A percentile compares a stretch with the other conserved stretches of the same genome.
phyloP scores from a whole-genome alignment of 2,113 vertebrate species.

The Chloroceryle aenea region DNA sequence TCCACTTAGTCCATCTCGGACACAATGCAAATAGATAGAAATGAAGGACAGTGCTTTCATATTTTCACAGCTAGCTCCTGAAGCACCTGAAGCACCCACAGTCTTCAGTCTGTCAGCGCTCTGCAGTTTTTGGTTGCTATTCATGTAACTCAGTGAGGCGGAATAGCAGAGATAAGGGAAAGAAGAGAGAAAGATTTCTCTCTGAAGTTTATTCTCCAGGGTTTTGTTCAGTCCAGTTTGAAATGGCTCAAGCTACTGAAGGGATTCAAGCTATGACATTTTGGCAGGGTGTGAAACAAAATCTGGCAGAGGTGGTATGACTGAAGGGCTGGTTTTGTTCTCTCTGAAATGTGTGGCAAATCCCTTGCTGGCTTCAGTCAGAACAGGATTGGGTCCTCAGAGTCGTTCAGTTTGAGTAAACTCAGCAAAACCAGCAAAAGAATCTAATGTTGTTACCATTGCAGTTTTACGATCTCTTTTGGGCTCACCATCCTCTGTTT shows the following conservation, averaged over 20 bases:
- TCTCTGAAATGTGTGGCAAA: slow-evolving; percentile 21
- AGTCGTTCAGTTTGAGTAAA: neutral
- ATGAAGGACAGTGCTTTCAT: neutral
- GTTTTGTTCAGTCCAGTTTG: slow-evolving; percentile 30
- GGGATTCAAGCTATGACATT: slow-evolving; percentile 45
- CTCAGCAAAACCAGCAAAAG: neutral
- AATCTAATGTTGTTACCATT: neutral
- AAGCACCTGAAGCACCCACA: neutral
- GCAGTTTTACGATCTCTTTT: neutral
- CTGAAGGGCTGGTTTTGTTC: slow-evolving; percentile 34
- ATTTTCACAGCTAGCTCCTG: neutral
- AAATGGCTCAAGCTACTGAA: slow-evolving; percentile 39
- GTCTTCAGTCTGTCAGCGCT: neutral
- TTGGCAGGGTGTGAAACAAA: slow-evolving; percentile 63
- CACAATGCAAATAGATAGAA: neutral
- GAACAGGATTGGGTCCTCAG: neutral
- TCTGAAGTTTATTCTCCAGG: slow-evolving; percentile 8
- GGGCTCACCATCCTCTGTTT: neutral
- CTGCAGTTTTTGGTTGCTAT: neutral
- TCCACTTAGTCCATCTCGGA: neutral
- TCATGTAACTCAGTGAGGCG: slow-evolving; percentile 26
- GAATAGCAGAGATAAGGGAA: slow-evolving; percentile 30
- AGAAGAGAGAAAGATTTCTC: slow-evolving; percentile 1
- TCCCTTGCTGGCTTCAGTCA: neutral
- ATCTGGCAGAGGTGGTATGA: slow-evolving; percentile 9